These are phyloP conservation scores for Varanus komodoensis DNA, from an alignment of 2,113 vertebrate genomes.

Conservation along the genomic window DNA sequence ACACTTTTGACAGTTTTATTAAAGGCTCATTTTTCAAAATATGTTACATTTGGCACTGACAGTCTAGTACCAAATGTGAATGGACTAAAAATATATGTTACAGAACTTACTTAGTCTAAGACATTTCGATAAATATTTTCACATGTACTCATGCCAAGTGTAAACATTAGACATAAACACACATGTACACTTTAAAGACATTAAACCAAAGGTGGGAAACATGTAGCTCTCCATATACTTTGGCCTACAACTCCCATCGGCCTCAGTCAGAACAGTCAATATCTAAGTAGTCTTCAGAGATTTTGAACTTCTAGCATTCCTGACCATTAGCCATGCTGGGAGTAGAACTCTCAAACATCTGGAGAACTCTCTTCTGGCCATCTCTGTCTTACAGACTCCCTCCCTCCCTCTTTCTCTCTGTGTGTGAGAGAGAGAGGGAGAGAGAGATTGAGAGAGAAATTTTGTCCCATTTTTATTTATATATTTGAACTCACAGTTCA, in stretches of 20 bases:
- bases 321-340: too few relatives aligned
- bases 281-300: too few relatives aligned
- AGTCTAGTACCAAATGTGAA: conserved; percentile 42
- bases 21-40: conserved; percentile 68
- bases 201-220: conserved; percentile 42
- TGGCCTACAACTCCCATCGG: too few relatives aligned
- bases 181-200: conserved; percentile 26
- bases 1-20: conserved; percentile 48
- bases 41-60: conserved; percentile 66
- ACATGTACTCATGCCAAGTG: conserved; percentile 45
- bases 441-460: too few relatives aligned
- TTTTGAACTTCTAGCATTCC: too few relatives aligned
- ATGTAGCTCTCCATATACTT: too few relatives aligned
- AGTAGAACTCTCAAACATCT: too few relatives aligned
- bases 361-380: too few relatives aligned
- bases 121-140: conserved; percentile 70
- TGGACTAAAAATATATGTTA: conserved; percentile 62
- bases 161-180: conserved; percentile 53
- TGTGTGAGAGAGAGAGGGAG: not conserved
- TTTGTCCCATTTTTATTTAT: not conserved
- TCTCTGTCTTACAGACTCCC: too few relatives aligned
- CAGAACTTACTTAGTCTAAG: conserved; percentile 47
- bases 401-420: too few relatives aligned
- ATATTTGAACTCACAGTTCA: not conserved
- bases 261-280: too few relatives aligned